Base-by-base conservation (phyloP, 30 jellyfish, hydroid and myxozoan species). In the Turritopsis rubra region DNA sequence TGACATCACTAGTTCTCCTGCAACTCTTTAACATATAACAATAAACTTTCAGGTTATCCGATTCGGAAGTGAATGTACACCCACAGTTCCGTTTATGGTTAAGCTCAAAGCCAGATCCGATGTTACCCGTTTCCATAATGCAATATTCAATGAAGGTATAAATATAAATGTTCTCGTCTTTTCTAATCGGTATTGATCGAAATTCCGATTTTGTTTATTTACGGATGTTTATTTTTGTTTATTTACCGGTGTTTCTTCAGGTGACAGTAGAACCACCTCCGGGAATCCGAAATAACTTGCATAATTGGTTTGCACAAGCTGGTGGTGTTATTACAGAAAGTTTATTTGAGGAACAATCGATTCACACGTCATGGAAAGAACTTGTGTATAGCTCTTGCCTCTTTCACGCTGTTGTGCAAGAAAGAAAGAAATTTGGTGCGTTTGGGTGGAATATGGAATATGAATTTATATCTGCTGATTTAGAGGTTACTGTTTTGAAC, bases 221-320 rank as follows among this genome's bases (percentile, higher is more conserved):
- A 13, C 5, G 60, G 5, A 41, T 3, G 5, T 41, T 41, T 41
- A 41, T 5, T 41, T n/a, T 41, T 41, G 60, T 41, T 41, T 41
- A 41, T 41, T 41, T 41, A 41, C 5, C 60, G 60, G 60, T 41
- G 60, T 41, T 41, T 41, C 9, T 21, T 8, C 82, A 89, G 96
- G 83, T 85, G 88, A 85, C 94, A 17, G 94, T 89, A 71, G 96
- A 89, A 52, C 90, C 96, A 0, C 94, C 96, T 1, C 94, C 94
- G 18, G 96, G 94, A 25, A 73, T 89, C 1, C 81, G 85, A 60
- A 89, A 90, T 23, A 89, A 89, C 53, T 66, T 89, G 70, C 91
- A 89, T 29, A 88, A 89, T 41, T 80, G 91, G 0, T 81, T 89
- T 75, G 86, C 89, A 8, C 76, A 66, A 54, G 82, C 76, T 4